Percentiles rank a stretch among this genome's conserved stretches.
Evolutionary conservation across 2,797 vertebrate genomes (phyloP).

Genomic region (Rhincodon typus): DNA sequence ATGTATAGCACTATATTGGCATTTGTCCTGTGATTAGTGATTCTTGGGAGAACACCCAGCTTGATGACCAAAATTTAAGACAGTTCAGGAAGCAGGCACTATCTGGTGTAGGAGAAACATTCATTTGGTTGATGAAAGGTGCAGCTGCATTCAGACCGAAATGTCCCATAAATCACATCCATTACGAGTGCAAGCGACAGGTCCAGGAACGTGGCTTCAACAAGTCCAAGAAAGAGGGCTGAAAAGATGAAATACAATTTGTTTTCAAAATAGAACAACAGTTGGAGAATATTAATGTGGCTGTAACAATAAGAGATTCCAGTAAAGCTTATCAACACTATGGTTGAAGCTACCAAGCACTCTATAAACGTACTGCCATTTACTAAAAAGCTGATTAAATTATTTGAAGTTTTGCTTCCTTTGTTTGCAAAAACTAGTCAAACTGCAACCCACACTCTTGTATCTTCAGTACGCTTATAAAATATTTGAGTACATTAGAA

Average conservation of each 20-base stretch:
- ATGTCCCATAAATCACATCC: neutral
- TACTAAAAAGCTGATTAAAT: neutral
- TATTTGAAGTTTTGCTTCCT: neutral
- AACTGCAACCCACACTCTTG: neutral
- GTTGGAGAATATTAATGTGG: neutral
- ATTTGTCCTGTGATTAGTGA: constrained; percentile 12
- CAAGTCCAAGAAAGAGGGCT: constrained; percentile 78
- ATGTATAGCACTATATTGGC: neutral
- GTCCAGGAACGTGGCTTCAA: constrained; percentile 88
- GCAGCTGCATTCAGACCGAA: neutral
- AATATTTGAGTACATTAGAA: neutral
- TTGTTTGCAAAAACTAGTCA: neutral
- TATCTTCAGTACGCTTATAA: neutral
- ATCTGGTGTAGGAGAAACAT: constrained; percentile 27
- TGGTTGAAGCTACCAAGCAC: too few relatives aligned
- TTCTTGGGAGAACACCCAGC: neutral
- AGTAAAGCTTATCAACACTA: neutral
- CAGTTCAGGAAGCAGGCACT: constrained; percentile 29
- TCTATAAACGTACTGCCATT: neutral
- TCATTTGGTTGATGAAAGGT: constrained; percentile 35
- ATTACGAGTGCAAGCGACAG: constrained; percentile 55
- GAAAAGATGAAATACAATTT: constrained; percentile 43
- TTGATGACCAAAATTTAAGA: constrained; percentile 18
- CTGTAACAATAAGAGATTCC: neutral
- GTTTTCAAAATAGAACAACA: neutral